phyloP scores from a whole-genome alignment of 1,140 invertebrate genomes.

The Idris sp. region DNA sequence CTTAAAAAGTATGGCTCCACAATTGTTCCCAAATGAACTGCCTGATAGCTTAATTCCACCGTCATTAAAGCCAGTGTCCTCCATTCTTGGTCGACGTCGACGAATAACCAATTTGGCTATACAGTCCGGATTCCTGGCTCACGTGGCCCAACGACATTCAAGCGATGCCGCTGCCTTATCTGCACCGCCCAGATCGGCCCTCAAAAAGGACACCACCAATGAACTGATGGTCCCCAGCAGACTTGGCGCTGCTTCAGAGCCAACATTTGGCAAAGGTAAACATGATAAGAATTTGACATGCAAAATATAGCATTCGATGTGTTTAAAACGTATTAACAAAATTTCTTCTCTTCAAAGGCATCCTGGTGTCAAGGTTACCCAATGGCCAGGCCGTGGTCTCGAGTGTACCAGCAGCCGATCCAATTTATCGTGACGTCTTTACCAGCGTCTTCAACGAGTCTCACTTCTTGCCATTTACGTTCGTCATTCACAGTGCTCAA shows the following conservation, averaged over 20 bases:
- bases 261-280: slow-evolving; percentile 91
- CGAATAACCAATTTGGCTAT: slow-evolving; percentile 80
- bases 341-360: slow-evolving; percentile 66
- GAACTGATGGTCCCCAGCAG: slow-evolving; percentile 82
- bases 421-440: slow-evolving; percentile 93
- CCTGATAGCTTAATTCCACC: slow-evolving; percentile 82
- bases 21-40: slow-evolving; percentile 84
- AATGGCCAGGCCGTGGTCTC: slow-evolving; percentile 90
- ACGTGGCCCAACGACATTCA: slow-evolving; percentile 86
- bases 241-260: slow-evolving; percentile 87
- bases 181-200: slow-evolving; percentile 84
- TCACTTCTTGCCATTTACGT: slow-evolving; percentile 90
- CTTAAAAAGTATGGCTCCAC: slow-evolving; percentile 91
- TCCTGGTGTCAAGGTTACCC: slow-evolving; percentile 88
- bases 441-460: slow-evolving; percentile 96
- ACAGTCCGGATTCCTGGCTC: slow-evolving; percentile 88
- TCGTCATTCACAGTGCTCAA: slow-evolving; percentile 91
- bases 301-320: no score
- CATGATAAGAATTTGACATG: no score
- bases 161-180: slow-evolving; percentile 85
- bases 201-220: slow-evolving; percentile 84
- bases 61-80: slow-evolving; percentile 79
- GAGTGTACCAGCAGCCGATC: slow-evolving; percentile 90
- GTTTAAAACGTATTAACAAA: no score
- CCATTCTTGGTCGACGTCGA: slow-evolving; percentile 80